Percentiles rank a stretch among this genome's conserved stretches.
Evolutionary conservation across 2,888 invertebrate genomes (phyloP).

Genomic region (Ophion ellenae): DNA sequence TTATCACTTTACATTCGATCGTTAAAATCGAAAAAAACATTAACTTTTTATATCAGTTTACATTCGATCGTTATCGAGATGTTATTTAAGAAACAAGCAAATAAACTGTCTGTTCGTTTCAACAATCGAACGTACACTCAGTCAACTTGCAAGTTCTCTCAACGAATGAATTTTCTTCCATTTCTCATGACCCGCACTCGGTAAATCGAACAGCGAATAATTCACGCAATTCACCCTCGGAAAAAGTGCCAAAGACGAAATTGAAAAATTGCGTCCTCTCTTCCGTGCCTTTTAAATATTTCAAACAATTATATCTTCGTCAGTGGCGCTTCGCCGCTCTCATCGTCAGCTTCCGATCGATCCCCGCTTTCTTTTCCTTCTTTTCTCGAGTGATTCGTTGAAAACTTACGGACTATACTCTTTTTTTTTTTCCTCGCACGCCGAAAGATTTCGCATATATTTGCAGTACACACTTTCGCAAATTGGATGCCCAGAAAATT

Average conservation of each 20-base stretch:
- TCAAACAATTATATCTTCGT: not conserved
- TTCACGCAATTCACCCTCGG: not conserved
- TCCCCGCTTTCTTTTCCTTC: slow-evolving; percentile 13
- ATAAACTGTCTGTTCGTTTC: no score
- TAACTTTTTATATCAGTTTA: no score
- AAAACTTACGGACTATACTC: slow-evolving; percentile 50
- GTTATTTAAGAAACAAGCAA: no score
- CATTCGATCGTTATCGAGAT: no score
- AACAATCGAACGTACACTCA: no score
- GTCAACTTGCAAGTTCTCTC: no score
- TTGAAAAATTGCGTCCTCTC: not conserved
- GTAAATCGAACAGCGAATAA: not conserved
- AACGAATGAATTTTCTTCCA: not conserved
- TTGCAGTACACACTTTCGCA: not conserved
- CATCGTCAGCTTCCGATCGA: slow-evolving; percentile 29
- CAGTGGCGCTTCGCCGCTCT: not conserved
- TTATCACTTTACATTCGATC: no score
- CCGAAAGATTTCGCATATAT: slow-evolving; percentile 10
- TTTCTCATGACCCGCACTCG: not conserved
- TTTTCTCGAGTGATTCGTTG: slow-evolving; percentile 28
- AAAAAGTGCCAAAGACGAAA: not conserved
- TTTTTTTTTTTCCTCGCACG: slow-evolving; percentile 28
- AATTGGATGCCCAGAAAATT: not conserved
- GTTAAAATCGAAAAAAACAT: no score
- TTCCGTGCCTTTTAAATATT: not conserved